Conservation (phyloP, 2,888 invertebrate species). For the Caenorhabditis angaria region DNA sequence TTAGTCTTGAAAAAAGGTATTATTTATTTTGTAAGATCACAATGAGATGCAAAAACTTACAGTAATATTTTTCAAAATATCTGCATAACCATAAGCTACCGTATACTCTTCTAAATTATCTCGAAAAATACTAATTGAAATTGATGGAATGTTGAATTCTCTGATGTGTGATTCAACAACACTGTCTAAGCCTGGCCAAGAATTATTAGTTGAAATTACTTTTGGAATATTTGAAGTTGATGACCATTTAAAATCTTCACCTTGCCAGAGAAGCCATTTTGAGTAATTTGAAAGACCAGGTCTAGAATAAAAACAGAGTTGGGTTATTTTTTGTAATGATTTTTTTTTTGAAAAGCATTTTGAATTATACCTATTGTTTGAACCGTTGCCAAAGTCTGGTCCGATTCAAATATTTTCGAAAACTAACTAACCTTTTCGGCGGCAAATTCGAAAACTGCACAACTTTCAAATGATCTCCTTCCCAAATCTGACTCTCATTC, state of each 20-base stretch:
- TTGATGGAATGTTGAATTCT: constrained; percentile 51
- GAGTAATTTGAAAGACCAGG: constrained; percentile 3
- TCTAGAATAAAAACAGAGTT: too few species aligned
- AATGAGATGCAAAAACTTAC: constrained; percentile 5
- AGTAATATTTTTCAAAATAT: constrained; percentile 36
- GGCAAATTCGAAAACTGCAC: constrained; percentile 36
- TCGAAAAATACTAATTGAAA: constrained; percentile 47
- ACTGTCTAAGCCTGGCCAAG: constrained; percentile 22
- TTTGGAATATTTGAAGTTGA: constrained; percentile 29
- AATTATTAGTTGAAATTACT: constrained; percentile 18
- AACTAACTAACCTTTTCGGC: background rate
- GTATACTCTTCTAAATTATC: constrained; percentile 33
- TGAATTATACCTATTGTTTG: too few species aligned
- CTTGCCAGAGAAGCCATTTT: constrained; percentile 50
- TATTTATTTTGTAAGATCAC: background rate
- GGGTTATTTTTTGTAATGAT: too few species aligned
- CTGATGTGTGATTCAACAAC: constrained; percentile 48
- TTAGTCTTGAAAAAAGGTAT: constrained; percentile 28
- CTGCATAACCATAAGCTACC: constrained; percentile 52
- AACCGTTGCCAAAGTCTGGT: too few species aligned
- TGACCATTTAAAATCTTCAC: constrained; percentile 49
- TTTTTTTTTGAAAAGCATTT: too few species aligned
- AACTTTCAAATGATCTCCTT: constrained; percentile 30
- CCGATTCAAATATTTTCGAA: background rate
- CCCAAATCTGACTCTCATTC: constrained; percentile 18